A percentile compares a stretch with the other conserved stretches of the same genome.
phyloP scores from a whole-genome alignment of 2,888 invertebrate species.

The Callosobruchus maculatus region DNA sequence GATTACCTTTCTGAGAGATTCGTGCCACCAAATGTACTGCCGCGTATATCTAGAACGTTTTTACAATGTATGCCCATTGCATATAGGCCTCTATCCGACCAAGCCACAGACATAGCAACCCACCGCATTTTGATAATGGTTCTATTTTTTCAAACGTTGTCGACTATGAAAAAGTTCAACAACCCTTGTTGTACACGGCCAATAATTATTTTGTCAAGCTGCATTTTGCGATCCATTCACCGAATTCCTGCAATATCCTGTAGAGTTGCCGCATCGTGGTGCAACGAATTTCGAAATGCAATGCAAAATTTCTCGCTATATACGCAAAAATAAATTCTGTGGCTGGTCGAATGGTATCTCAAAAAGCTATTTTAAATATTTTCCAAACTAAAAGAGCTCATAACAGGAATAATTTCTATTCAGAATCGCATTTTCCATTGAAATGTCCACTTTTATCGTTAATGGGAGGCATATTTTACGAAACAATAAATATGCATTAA shows the following conservation, averaged over 20 bases:
- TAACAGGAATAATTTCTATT: conserved; percentile 5
- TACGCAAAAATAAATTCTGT: neutral
- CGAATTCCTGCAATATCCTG: neutral
- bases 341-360: conserved; percentile 1
- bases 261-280: neutral
- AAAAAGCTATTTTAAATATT: conserved; percentile 1
- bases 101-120: no score
- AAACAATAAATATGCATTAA: conserved; percentile 17
- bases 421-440: conserved; percentile 9
- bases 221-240: neutral
- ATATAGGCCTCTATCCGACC: no score
- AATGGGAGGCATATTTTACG: conserved; percentile 11
- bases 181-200: neutral
- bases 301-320: neutral
- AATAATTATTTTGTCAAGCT: neutral
- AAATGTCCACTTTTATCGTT: conserved; percentile 15
- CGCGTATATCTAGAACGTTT: no score
- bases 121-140: neutral
- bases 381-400: conserved; percentile 2
- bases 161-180: neutral
- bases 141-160: neutral
- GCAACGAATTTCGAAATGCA: neutral
- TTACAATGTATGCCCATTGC: no score
- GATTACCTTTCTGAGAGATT: no score
- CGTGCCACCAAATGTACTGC: no score